Evolutionary conservation across 2,888 invertebrate species (phyloP), one percentile per base, ranked within the genome.

Genomic region (Cryptus armator): DNA sequence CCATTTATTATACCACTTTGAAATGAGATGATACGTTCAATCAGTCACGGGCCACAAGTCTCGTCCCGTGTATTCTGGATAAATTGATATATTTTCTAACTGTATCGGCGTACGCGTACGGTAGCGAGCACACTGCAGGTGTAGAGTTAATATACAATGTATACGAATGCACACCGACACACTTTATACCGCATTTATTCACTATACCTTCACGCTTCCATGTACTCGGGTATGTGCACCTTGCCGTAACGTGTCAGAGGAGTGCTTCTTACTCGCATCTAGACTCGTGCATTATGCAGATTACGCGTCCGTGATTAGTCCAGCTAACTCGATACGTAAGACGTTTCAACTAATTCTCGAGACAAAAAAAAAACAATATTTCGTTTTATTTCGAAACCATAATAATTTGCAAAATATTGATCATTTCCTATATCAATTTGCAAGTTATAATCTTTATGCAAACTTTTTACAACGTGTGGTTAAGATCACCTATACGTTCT

Each of bases 291-390:
- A 82, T 84, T 82, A 84, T 82, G 84, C 82, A 81, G 74, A 84
- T 78, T 84, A 82, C 84, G 84, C 67, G 82, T 68, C 56, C 56
- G 68, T 82, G 68, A 82, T 84, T 84, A 80, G 84, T 76, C 51
- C 24, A 59, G 32, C 79, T 71, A 80, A 59, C 56, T 66, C 59
- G 44, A 66, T 66, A 64, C 82, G 71, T 48, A 67, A 82, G 37
- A 66, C 46, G 64, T 46, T 64, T 48, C 6, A 48, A 14, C 12
- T 64, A 19, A 59, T 59, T 59, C 29, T 29, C 19, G 59, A 19
- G 6, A 24, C 19, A 14, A 59, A 59, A 59, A 59, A 59, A 48
- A 48, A 53, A 16, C 2, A 51, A 53, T 19, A 53, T 19, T 53
- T 53, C 16, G 19, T 53, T 19, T 19, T 53, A 53, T 53, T 53